Evolutionary conservation across 2,113 vertebrate species (phyloP).

Genomic region (Bothrops jararaca): DNA sequence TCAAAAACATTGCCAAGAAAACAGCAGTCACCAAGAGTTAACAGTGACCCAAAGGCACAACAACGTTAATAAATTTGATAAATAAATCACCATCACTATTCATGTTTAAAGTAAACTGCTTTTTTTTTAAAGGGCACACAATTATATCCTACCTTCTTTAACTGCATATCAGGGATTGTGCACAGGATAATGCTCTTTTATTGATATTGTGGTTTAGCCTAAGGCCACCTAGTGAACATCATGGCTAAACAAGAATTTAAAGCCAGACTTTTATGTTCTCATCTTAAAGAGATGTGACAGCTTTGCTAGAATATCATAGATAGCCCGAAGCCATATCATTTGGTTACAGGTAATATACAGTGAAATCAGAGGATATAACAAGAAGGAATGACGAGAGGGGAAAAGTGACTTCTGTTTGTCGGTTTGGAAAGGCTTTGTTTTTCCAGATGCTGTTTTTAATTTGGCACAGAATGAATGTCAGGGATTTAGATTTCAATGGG

Average conservation of each 20-base stretch:
- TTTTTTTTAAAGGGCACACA: background rate
- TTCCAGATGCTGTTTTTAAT: background rate
- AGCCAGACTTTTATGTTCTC: background rate
- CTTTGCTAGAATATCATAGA: background rate
- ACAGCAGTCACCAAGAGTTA: background rate
- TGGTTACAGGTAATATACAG: background rate
- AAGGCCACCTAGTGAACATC: background rate
- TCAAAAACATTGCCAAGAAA: background rate
- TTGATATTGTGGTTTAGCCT: background rate
- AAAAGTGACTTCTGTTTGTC: background rate
- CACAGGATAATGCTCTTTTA: background rate
- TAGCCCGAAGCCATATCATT: background rate
- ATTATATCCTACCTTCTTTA: background rate
- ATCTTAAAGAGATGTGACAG: background rate
- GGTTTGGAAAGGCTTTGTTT: background rate
- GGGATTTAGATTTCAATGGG: background rate
- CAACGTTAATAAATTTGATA: background rate
- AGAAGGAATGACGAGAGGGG: background rate
- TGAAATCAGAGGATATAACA: background rate
- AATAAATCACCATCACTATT: background rate
- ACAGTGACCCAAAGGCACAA: background rate
- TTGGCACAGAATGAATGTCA: background rate
- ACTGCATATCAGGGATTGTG: background rate
- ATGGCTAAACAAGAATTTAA: constrained; percentile 1
- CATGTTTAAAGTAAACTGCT: background rate